phyloP scores from a whole-genome alignment of 2,113 vertebrate genomes.

The Trochalopteron elliotii region DNA sequence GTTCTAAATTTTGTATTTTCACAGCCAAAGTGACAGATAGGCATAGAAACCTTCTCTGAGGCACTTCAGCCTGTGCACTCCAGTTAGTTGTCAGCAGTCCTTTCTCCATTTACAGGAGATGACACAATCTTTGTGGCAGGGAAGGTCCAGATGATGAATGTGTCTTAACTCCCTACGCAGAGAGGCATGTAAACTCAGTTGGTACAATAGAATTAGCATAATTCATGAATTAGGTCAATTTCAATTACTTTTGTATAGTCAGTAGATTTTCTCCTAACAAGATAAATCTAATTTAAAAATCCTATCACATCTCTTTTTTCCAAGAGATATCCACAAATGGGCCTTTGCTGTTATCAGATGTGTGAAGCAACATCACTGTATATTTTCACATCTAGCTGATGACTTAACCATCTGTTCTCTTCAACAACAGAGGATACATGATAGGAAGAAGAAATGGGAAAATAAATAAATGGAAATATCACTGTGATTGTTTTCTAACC shows the following conservation, averaged over 20 bases:
- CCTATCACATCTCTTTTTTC: neutral
- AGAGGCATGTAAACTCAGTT: neutral
- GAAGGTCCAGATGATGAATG: neutral
- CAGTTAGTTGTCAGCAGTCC: neutral
- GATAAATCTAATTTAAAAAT: slow-evolving; percentile 15
- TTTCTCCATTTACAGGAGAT: neutral
- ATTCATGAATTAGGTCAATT: neutral
- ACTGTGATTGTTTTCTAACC: neutral
- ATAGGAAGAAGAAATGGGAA: neutral
- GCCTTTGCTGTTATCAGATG: slow-evolving; percentile 29
- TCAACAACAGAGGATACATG: neutral
- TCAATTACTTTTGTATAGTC: neutral
- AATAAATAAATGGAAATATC: slow-evolving; percentile 1
- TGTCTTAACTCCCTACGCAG: neutral
- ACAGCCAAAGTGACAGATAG: neutral
- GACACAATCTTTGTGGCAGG: neutral
- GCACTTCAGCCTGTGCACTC: neutral
- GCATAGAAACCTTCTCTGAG: neutral
- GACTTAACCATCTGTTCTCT: slow-evolving; percentile 56
- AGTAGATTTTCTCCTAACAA: neutral
- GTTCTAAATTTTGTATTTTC: neutral
- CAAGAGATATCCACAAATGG: neutral
- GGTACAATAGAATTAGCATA: neutral
- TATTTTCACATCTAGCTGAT: slow-evolving; percentile 54
- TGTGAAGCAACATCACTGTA: slow-evolving; percentile 38